Conservation (phyloP, 2,797 vertebrate genomes). For the Tapirus indicus region DNA sequence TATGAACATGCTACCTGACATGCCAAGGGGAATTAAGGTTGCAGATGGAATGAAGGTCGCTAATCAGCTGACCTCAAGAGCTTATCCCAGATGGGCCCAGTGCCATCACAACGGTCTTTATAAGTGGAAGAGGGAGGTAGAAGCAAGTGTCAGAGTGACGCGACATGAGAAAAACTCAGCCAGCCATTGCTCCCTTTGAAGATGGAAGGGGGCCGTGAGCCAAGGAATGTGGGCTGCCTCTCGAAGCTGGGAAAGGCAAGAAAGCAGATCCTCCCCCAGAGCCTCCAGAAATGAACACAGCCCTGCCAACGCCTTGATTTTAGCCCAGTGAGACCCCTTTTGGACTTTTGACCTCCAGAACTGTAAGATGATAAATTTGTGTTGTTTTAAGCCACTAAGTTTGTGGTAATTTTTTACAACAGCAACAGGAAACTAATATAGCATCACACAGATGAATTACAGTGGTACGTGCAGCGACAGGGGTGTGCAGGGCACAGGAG, state of each 20-base stretch:
- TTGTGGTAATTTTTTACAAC: not conserved
- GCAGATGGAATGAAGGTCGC: not conserved
- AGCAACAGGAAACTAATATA: not conserved
- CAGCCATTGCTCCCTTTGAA: not conserved
- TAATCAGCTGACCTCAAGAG: not conserved
- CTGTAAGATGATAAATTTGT: not conserved
- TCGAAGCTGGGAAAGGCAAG: not conserved
- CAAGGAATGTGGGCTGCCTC: not conserved
- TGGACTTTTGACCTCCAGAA: not conserved
- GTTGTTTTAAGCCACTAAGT: not conserved
- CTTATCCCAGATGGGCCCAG: not conserved
- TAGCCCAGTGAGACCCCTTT: not conserved
- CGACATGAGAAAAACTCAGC: not conserved
- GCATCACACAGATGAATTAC: not conserved
- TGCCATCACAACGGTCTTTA: not conserved
- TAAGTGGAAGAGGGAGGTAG: not conserved
- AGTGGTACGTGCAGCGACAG: fast-evolving
- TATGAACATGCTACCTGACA: not conserved
- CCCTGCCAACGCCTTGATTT: not conserved
- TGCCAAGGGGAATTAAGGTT: not conserved
- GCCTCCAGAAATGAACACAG: not conserved
- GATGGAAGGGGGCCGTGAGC: not conserved
- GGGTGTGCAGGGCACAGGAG: not conserved
- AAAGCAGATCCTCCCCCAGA: not conserved
- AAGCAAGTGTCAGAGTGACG: not conserved